Percentiles rank a stretch among this genome's conserved stretches.
Conservation (phyloP, 2,888 invertebrate genomes). For the Scaptomyza polygonia region DNA sequence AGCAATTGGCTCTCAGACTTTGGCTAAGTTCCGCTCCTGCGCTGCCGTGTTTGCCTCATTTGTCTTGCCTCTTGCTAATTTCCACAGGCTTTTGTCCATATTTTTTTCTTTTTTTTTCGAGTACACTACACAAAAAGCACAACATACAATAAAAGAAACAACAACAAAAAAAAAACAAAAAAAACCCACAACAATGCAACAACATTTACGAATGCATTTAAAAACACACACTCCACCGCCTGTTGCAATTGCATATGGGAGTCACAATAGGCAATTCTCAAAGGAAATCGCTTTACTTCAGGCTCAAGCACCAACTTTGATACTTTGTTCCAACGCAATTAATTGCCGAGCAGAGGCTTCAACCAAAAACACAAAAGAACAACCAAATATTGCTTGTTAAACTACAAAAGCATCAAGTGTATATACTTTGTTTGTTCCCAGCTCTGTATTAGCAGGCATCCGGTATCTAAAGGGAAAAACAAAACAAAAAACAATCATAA, state of each 20-base stretch:
- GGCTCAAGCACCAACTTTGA: slow-evolving; percentile 42
- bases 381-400: neutral
- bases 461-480: neutral
- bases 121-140: slow-evolving; percentile 40
- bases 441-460: neutral
- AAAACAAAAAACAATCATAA: neutral
- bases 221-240: slow-evolving; percentile 56
- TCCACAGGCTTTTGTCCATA: slow-evolving; percentile 33
- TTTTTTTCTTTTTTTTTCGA: slow-evolving; percentile 25
- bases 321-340: slow-evolving; percentile 25
- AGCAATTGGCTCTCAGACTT: slow-evolving; percentile 57
- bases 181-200: slow-evolving; percentile 27
- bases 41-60: neutral
- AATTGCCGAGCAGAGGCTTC: slow-evolving; percentile 16
- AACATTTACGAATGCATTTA: slow-evolving; percentile 42
- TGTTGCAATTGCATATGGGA: slow-evolving; percentile 52
- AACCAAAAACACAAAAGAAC: neutral
- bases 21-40: slow-evolving; percentile 9
- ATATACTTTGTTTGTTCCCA: neutral
- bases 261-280: slow-evolving; percentile 17
- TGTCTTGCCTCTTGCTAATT: slow-evolving; percentile 52
- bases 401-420: neutral
- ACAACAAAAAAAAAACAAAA: slow-evolving; percentile 7
- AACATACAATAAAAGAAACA: slow-evolving; percentile 2
- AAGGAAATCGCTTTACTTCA: slow-evolving; percentile 29